Conservation (phyloP, 2,888 invertebrate species). For the Seira ritae region DNA sequence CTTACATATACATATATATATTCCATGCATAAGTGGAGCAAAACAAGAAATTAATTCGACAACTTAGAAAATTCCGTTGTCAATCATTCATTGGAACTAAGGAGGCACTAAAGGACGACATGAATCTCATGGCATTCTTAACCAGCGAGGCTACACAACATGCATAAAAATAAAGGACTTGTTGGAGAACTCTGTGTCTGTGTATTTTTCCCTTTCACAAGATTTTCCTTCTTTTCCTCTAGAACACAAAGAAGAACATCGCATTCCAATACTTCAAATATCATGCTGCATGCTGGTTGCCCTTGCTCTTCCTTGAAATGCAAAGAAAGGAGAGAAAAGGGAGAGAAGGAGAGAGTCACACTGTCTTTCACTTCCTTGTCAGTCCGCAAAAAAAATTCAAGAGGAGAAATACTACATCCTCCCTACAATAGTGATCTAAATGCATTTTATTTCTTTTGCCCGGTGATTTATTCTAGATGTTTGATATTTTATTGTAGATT, state of each 20-base stretch:
- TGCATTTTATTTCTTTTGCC: background rate
- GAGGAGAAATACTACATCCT: background rate
- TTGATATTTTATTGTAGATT: background rate
- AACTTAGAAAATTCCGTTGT: conserved; percentile 73
- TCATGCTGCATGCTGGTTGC: conserved; percentile 6
- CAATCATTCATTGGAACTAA: conserved; percentile 73
- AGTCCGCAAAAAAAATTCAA: conserved; percentile 23
- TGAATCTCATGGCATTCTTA: background rate
- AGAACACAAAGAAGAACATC: conserved; percentile 17
- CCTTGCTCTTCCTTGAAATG: background rate
- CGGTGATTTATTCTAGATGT: background rate
- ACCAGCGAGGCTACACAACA: background rate
- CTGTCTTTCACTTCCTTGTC: conserved; percentile 53
- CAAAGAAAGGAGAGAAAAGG: conserved; percentile 21
- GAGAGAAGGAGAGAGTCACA: conserved; percentile 41
- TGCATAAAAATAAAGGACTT: conserved; percentile 33
- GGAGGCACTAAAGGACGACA: background rate
- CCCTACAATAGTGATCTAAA: background rate
- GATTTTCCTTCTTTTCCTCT: background rate
- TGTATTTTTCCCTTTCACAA: conserved; percentile 6
- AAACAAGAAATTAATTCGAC: conserved; percentile 73
- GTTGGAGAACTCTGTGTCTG: background rate
- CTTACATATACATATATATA: conserved; percentile 23
- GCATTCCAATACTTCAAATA: conserved; percentile 39
- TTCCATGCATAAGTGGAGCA: conserved; percentile 11